Conservation (phyloP, 1,140 invertebrate species). For the Bombus difficillimus region DNA sequence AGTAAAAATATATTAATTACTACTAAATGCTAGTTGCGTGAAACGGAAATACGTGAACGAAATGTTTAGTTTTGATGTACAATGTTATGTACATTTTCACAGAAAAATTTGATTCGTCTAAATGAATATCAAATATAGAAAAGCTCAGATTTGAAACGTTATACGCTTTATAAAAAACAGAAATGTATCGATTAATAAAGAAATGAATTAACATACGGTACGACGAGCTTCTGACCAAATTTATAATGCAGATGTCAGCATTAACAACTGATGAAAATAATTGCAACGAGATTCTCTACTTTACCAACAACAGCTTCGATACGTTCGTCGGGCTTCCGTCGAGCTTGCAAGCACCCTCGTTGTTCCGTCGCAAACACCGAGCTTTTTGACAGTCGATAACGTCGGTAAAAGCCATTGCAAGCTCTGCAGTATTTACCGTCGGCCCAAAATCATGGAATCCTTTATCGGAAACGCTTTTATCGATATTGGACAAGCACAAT, state of each 20-base stretch:
- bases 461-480: constrained; percentile 30
- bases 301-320: constrained; percentile 48
- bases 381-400: constrained; percentile 56
- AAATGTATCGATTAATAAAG: background rate
- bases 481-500: background rate
- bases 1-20: background rate
- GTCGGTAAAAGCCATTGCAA: constrained; percentile 53
- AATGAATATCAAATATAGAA: no score
- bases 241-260: background rate
- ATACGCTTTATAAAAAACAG: background rate
- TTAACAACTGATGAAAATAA: background rate
- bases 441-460: background rate
- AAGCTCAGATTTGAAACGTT: no score
- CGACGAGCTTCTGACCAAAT: background rate
- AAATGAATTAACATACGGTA: background rate
- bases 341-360: constrained; percentile 8
- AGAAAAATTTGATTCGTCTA: background rate
- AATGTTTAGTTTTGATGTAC: background rate
- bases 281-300: background rate
- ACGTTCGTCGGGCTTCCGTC: background rate
- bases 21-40: background rate
- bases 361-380: no score
- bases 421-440: constrained; percentile 26
- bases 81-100: background rate
- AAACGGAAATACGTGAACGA: background rate